A percentile compares a stretch with the other conserved stretches of the same genome.
These are phyloP conservation scores for Loxodonta africana DNA, from an alignment of 2,113 vertebrate species.

Conservation along the genomic window DNA sequence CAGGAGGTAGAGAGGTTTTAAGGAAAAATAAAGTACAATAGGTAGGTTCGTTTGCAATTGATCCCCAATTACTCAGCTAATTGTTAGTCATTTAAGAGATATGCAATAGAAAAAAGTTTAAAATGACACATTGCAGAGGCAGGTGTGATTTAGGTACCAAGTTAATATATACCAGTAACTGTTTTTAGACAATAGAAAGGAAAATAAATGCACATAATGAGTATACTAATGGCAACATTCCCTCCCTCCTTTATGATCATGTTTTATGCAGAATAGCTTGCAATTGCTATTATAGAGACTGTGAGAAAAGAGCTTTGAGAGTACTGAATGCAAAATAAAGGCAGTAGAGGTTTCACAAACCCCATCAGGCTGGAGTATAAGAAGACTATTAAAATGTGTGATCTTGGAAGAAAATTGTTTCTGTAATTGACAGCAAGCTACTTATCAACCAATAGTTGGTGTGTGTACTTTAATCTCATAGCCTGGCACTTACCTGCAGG, in stretches of 20 bases:
- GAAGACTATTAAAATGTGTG: constrained; percentile 59
- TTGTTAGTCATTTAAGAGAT: constrained; percentile 53
- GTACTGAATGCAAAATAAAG: constrained; percentile 50
- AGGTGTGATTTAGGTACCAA: constrained; percentile 2
- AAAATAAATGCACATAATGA: constrained; percentile 42
- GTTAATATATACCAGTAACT: neutral
- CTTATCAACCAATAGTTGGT: neutral
- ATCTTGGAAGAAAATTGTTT: constrained; percentile 58
- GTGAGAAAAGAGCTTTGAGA: constrained; percentile 40
- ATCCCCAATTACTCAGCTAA: neutral
- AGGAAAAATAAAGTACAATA: neutral
- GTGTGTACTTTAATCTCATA: neutral
- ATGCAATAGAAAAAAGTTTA: neutral
- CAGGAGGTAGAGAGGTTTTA: neutral
- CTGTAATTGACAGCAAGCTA: constrained; percentile 36
- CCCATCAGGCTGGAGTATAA: constrained; percentile 9
- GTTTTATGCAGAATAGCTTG: neutral
- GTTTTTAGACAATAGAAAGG: constrained; percentile 43
- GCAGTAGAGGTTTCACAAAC: constrained; percentile 18
- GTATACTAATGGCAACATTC: neutral
- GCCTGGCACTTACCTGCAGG: constrained; percentile 83
- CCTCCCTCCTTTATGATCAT: neutral
- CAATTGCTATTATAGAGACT: constrained; percentile 50
- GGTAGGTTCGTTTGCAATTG: constrained; percentile 6
- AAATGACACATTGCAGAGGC: neutral